phyloP scores from a whole-genome alignment of 53 echinoderm and acorn worm genomes.

The Luidia sarsii region DNA sequence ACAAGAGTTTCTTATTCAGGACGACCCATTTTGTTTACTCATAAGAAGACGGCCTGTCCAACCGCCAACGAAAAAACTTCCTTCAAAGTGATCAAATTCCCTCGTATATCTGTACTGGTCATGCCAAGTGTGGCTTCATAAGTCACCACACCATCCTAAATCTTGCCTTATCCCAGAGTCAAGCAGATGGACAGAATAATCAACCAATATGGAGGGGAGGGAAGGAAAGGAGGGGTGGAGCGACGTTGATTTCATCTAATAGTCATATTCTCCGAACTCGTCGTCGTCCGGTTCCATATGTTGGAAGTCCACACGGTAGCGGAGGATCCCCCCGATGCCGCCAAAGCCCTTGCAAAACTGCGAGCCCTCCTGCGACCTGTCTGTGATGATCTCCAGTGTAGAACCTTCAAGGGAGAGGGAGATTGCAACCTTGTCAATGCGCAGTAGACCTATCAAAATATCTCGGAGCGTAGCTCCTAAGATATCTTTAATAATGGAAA shows the following conservation, averaged over 20 bases:
- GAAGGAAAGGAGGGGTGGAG: no score
- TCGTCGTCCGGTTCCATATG: conserved; percentile 79
- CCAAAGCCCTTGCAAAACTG: conserved; percentile 99
- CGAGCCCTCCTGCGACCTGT: conserved; percentile 98
- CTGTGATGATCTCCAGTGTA: conserved; percentile 99
- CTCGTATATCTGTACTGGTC: no score
- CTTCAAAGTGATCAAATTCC: no score
- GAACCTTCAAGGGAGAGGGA: conserved; percentile 63
- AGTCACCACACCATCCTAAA: no score
- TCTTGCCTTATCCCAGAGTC: background rate
- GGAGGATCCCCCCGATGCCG: conserved; percentile 97
- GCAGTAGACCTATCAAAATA: no score
- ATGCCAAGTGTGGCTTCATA: no score
- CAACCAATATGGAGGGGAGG: background rate
- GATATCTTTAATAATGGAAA: no score
- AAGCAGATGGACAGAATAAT: background rate
- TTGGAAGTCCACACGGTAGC: conserved; percentile 99
- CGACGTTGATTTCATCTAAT: conserved; percentile 60
- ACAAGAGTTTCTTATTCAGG: no score
- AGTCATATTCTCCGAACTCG: conserved; percentile 73
- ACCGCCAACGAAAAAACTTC: no score
- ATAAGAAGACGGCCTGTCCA: no score
- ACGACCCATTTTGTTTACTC: no score
- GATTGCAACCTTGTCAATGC: background rate
- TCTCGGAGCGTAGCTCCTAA: no score